Conservation (phyloP, 2,888 invertebrate genomes). For the Drosophila koepferae region DNA sequence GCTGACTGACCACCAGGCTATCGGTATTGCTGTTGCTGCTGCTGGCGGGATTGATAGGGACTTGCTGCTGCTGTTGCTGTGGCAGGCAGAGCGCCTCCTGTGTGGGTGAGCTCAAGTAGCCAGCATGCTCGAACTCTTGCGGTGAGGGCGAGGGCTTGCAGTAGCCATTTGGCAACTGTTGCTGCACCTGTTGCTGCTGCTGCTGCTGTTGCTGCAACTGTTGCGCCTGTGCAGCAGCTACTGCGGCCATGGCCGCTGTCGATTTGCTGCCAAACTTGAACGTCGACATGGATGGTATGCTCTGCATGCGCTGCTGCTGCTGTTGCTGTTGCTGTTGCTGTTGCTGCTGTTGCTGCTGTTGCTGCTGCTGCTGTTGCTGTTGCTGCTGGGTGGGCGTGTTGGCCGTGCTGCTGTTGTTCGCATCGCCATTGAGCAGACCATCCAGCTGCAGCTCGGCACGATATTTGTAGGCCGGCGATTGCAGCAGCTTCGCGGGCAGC, state of each 20-base stretch:
- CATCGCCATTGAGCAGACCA: slow-evolving; percentile 34
- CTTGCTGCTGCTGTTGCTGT: slow-evolving; percentile 53
- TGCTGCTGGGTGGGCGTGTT: slow-evolving; percentile 20
- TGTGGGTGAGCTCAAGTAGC: slow-evolving; percentile 83
- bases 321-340: slow-evolving; percentile 50
- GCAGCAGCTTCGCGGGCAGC: slow-evolving; percentile 81
- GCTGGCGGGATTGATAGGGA: slow-evolving; percentile 62
- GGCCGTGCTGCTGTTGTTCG: slow-evolving; percentile 24
- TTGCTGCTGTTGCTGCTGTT: slow-evolving; percentile 39
- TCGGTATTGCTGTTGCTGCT: slow-evolving; percentile 62
- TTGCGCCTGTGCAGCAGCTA: slow-evolving; percentile 56
- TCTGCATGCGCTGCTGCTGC: slow-evolving; percentile 75
- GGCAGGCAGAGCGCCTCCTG: slow-evolving; percentile 77
- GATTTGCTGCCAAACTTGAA: slow-evolving; percentile 79
- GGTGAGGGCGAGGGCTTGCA: slow-evolving; percentile 84
- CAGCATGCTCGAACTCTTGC: slow-evolving; percentile 81
- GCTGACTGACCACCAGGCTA: slow-evolving; percentile 56
- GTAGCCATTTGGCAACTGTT: slow-evolving; percentile 83
- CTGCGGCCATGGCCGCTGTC: slow-evolving; percentile 76
- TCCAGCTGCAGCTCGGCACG: slow-evolving; percentile 82
- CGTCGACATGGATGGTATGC: slow-evolving; percentile 85
- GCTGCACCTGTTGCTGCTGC: slow-evolving; percentile 53
- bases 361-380: slow-evolving; percentile 17
- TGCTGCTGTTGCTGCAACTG: slow-evolving; percentile 59
- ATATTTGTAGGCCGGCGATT: slow-evolving; percentile 84